Evolutionary conservation across 2,797 vertebrate species (phyloP), one percentile per base, ranked within the genome.

Genomic region (Centropyge bicolor): DNA sequence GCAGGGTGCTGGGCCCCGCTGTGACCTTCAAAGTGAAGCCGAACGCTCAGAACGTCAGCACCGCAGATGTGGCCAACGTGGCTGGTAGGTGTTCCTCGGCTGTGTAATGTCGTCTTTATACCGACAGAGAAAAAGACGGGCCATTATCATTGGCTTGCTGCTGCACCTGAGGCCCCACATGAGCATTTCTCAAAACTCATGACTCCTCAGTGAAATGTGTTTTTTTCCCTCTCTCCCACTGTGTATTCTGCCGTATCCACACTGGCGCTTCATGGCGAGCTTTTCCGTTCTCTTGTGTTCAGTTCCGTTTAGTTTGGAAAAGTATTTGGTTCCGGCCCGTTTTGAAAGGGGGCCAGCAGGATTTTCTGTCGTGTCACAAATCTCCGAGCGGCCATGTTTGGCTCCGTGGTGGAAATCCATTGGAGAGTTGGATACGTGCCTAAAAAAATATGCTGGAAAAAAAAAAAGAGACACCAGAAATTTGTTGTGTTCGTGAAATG

Each of bases 21-120:
- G 97, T 99, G 92, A 98, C 97, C 91, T 99, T 99, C 95, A 96
- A 94, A 94, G 96, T 99, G 75, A 94, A 73, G 19, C 76, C 95
- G 41, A 96, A 97, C 76, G 19, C 83, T 52, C 96, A 92, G 55
- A 99, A 99, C 55, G 59, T 98, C 91, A 97, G 95, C 31, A 96
- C 96, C 0, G 89, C 94, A 35, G 96, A 96, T 57, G 96, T 97
- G 79, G 96, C 90, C 40, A 94, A 94, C 81, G 91, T 95, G 45
- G 96, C 97, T 93, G 97, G 98, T 99, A 96, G 89, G 84, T 76
- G 64, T 80, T 83, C 76, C 74, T 68, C 1, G 57, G 52, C 73
- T 89, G 76, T 61, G 57, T 80, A 49, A 74, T 71, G 81, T 73
- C 67, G 40, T 70, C 67, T 82, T 84, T 40, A 35, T 2, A 20